phyloP scores from a whole-genome alignment of 2,888 invertebrate genomes.

The Halictus quadricinctus region DNA sequence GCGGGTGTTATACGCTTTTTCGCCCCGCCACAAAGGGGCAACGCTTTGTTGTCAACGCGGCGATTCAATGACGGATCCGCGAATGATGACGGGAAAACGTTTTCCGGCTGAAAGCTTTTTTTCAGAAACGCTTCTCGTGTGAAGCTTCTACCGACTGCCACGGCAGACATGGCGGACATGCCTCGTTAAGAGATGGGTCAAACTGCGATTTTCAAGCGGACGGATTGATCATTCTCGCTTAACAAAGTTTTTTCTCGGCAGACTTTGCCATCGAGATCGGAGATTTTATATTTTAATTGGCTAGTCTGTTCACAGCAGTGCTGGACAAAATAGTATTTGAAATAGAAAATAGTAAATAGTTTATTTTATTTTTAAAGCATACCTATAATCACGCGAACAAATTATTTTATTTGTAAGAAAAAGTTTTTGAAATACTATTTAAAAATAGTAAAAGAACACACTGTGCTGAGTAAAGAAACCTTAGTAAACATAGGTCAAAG shows the following conservation, averaged over 20 bases:
- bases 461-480: too few species aligned
- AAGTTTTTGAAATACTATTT: too few species aligned
- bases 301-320: not conserved
- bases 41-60: slow-evolving; percentile 14
- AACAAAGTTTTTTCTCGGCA: not conserved
- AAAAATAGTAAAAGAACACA: too few species aligned
- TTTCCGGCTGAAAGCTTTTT: not conserved
- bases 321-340: too few species aligned
- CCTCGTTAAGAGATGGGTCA: not conserved
- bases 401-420: too few species aligned
- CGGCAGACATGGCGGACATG: not conserved
- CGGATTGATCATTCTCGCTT: not conserved
- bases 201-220: not conserved
- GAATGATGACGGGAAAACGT: slow-evolving; percentile 3
- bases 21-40: slow-evolving; percentile 16
- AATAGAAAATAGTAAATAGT: too few species aligned
- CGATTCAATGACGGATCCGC: slow-evolving; percentile 17
- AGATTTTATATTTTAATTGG: not conserved
- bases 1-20: slow-evolving; percentile 19
- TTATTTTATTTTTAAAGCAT: too few species aligned
- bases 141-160: not conserved
- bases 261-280: not conserved
- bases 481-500: too few species aligned
- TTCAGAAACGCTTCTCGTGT: not conserved
- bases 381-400: too few species aligned